Evolutionary conservation across 2,797 vertebrate genomes (phyloP).

Genomic region (Tokudaia tokunoshimensis): DNA sequence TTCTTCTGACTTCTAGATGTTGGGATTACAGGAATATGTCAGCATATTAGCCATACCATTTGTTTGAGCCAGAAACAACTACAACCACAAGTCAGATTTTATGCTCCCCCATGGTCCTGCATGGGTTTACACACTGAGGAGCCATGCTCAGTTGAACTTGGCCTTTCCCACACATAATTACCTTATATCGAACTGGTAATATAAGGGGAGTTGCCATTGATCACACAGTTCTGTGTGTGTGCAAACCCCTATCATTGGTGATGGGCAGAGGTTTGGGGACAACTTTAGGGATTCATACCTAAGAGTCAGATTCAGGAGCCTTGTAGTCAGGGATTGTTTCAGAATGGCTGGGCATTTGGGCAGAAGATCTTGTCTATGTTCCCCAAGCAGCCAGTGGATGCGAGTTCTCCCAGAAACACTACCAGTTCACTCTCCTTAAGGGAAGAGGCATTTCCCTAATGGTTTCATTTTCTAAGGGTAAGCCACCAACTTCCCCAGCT

Average conservation of each 20-base stretch:
- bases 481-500: background rate
- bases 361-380: background rate
- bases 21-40: background rate
- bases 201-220: background rate
- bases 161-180: background rate
- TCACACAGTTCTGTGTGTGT: background rate
- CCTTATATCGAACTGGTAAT: background rate
- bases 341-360: rapidly evolving
- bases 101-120: background rate
- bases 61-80: background rate
- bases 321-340: background rate
- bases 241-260: rapidly evolving
- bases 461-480: too few species aligned
- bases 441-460: background rate
- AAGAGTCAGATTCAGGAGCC: background rate
- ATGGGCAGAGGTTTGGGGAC: background rate
- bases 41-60: background rate
- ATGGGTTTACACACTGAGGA: too few species aligned
- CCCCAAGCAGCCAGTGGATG: too few species aligned
- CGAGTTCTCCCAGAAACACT: background rate
- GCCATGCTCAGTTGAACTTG: background rate
- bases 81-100: background rate
- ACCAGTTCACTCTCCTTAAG: background rate
- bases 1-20: background rate
- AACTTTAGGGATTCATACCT: background rate